Conservation (phyloP, 2,888 invertebrate genomes). For the Brachypterus glaber region DNA sequence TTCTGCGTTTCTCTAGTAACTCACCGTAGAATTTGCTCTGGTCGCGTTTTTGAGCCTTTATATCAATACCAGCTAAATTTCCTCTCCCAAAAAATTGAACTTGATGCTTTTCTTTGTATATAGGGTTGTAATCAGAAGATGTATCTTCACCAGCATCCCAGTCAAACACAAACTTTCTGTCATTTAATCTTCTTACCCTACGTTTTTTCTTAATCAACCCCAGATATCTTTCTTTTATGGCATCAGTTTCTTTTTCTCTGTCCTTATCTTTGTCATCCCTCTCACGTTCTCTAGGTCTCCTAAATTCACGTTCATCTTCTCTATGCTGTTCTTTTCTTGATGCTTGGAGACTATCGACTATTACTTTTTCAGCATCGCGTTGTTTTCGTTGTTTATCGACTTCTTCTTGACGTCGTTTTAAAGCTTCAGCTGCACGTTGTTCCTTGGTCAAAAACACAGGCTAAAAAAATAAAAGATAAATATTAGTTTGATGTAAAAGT, state of each 20-base stretch:
- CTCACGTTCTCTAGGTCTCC: slow-evolving; percentile 41
- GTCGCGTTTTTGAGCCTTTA: slow-evolving; percentile 90
- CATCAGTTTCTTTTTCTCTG: slow-evolving; percentile 87
- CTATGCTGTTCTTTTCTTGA: slow-evolving; percentile 30
- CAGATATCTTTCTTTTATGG: slow-evolving; percentile 90
- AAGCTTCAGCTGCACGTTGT: slow-evolving; percentile 81
- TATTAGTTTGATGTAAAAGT: too few species aligned
- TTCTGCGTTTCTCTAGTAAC: slow-evolving; percentile 85
- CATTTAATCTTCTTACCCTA: slow-evolving; percentile 86
- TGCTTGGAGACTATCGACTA: slow-evolving; percentile 31
- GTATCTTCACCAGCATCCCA: slow-evolving; percentile 99
- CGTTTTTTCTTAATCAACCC: slow-evolving; percentile 90
- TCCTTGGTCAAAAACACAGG: slow-evolving; percentile 96
- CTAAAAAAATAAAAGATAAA: slow-evolving; percentile 38
- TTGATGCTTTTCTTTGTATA: slow-evolving; percentile 95
- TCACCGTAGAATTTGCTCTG: slow-evolving; percentile 97
- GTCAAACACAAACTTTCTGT: slow-evolving; percentile 99
- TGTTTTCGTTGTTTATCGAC: slow-evolving; percentile 69
- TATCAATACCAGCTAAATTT: slow-evolving; percentile 95
- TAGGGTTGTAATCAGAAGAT: slow-evolving; percentile 90
- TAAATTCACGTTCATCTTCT: slow-evolving; percentile 34
- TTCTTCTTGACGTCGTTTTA: slow-evolving; percentile 82
- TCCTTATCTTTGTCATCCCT: slow-evolving; percentile 61
- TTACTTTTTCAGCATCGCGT: slow-evolving; percentile 54
- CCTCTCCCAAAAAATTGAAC: slow-evolving; percentile 98